A percentile compares a stretch with the other conserved stretches of the same genome.
Evolutionary conservation across 2,888 invertebrate species (phyloP).

Genomic region (Azorinus chamasolen): DNA sequence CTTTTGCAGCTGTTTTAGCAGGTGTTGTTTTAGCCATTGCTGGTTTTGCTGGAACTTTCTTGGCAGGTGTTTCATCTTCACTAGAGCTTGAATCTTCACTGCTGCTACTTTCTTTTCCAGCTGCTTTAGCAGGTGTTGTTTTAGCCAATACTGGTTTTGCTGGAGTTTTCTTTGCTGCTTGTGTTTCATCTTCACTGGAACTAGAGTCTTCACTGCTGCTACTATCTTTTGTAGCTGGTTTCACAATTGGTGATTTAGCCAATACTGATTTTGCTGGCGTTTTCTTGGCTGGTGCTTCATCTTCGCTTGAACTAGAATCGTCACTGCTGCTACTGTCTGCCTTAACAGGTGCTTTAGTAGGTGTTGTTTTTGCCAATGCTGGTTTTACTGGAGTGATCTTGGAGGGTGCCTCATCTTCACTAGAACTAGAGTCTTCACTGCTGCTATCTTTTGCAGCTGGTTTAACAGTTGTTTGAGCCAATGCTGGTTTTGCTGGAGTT

Average conservation of each 20-base stretch:
- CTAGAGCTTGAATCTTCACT: conserved; percentile 51
- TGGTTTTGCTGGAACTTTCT: conserved; percentile 26
- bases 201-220: conserved; percentile 48
- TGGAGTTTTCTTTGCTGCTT: conserved; percentile 11
- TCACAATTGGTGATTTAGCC: conserved; percentile 25
- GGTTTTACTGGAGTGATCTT: conserved; percentile 17
- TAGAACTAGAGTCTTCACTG: conserved; percentile 39
- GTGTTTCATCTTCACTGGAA: conserved; percentile 43
- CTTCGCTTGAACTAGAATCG: conserved; percentile 46
- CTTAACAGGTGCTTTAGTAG: conserved; percentile 39
- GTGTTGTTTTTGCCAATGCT: conserved; percentile 11
- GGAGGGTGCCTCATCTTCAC: conserved; percentile 41
- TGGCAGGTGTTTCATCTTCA: conserved; percentile 52
- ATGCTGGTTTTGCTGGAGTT: conserved; percentile 20
- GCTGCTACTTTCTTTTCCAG: conserved; percentile 38
- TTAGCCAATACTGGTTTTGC: conserved; percentile 10
- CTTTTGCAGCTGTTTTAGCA: conserved; percentile 17
- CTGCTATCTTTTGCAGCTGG: conserved; percentile 30
- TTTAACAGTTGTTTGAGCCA: conserved; percentile 23
- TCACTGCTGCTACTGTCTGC: conserved; percentile 34
- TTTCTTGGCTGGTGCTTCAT: conserved; percentile 35
- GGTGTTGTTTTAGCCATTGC: conserved; percentile 11
- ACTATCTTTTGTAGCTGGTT: conserved; percentile 26
- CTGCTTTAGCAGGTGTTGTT: conserved; percentile 18
- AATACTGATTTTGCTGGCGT: conserved; percentile 5